Base-by-base conservation (phyloP, 2,113 vertebrate genomes). In the Cyphomyrus discorhynchus region DNA sequence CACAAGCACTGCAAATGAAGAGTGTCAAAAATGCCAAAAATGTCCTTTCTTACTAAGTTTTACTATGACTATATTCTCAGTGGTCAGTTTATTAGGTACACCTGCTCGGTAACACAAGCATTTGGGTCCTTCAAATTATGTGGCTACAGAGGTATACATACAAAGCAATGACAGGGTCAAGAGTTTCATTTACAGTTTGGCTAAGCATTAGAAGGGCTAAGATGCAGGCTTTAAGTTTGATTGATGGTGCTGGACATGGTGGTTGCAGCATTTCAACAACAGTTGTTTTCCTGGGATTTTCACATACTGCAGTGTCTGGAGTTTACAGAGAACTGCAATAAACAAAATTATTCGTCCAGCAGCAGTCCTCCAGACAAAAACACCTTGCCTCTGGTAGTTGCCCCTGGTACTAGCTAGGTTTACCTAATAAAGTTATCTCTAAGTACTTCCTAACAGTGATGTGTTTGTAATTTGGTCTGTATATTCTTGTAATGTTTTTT, bases 401-500 rank as follows among this genome's bases (percentile, higher is more conserved):
- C 7, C 56, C 56, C 56, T 62, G 56, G 66, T 27, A 74, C n/a
- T 35, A 74, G 66, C 66, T 74, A 74, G 74, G 8, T 42, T 17
- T 39, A 80, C 74, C n/a, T 27, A 70, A 70, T 70, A 70, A 70
- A 70, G n/a, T 31, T 70, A 31, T 31, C 35, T 80, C 35, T 80
- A 39, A 9, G 82, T 42, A 82, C 35, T 82, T 35, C 11, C 19
- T 45, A 45, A 82, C 17, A 82, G 77, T 47, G 45, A 24, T 84
- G 24, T 84, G 82, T 24, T 84, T 84, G 74, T 80, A 19, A 80
- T 42, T 42, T 47, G 42, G 39, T 47, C 17, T 47, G 82, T 84
- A n/a, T n/a, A 84, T 84, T 84, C 42, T 84, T 84, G 42, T 84
- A 84, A n/a, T n/a, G 21, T 84, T 47, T 82, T 82, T 84, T 84